A percentile compares a stretch with the other conserved stretches of the same genome.
Evolutionary conservation across 2,888 invertebrate genomes (phyloP).

Genomic region (Oscheius sp.): DNA sequence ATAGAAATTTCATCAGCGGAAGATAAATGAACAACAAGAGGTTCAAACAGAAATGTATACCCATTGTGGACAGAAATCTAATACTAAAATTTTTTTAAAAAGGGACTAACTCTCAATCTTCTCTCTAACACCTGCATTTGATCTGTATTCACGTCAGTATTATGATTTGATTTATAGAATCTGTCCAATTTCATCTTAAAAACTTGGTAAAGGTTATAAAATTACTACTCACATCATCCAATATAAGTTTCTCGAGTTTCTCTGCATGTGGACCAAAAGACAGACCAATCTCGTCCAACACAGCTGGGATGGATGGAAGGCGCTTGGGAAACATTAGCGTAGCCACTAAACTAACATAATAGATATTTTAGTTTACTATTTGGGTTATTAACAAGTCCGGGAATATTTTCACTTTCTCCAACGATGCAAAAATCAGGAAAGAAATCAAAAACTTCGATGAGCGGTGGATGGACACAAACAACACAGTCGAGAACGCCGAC

Average conservation of each 20-base stretch:
- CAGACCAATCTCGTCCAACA: slow-evolving; percentile 53
- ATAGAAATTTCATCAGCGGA: slow-evolving; percentile 37
- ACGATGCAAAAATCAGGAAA: slow-evolving; percentile 54
- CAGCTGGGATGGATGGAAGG: slow-evolving; percentile 30
- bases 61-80: slow-evolving; percentile 74
- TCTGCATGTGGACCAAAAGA: slow-evolving; percentile 44
- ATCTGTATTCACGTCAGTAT: slow-evolving; percentile 4
- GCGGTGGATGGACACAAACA: slow-evolving; percentile 33
- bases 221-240: slow-evolving; percentile 45
- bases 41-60: slow-evolving; percentile 72
- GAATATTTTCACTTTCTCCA: slow-evolving; percentile 41
- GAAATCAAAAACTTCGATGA: slow-evolving; percentile 34
- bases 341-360: neutral
- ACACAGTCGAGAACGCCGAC: slow-evolving; percentile 35
- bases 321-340: slow-evolving; percentile 27
- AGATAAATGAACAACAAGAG: slow-evolving; percentile 71
- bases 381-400: slow-evolving; percentile 39
- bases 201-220: too few relatives aligned
- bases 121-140: slow-evolving; percentile 49
- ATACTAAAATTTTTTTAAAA: slow-evolving; percentile 11
- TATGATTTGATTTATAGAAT: slow-evolving; percentile 33
- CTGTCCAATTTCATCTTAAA: slow-evolving; percentile 43
- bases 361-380: neutral
- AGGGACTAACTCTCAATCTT: slow-evolving; percentile 35
- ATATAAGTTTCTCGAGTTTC: slow-evolving; percentile 45